Base-by-base conservation (phyloP, 1,140 invertebrate species). In the Gryon sp. region DNA sequence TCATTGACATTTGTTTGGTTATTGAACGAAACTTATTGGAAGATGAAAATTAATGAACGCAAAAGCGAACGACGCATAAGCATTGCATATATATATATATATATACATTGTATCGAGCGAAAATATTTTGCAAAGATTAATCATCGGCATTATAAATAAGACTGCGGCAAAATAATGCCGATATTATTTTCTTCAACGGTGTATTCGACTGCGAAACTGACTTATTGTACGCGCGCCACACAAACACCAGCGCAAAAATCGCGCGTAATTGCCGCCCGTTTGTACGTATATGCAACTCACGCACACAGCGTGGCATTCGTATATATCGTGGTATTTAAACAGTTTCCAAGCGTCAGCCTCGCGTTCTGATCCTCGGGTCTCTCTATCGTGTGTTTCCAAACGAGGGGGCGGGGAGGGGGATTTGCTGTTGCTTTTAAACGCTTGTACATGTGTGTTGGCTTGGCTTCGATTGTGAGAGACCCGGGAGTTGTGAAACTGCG, bases 401-500 rank as follows among this genome's bases (percentile, higher is more conserved):
- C n/a, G n/a, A n/a, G n/a, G n/a, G n/a, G n/a, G n/a, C n/a, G n/a
- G n/a, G n/a, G n/a, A n/a, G n/a, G n/a, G n/a, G n/a, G n/a, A n/a
- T n/a, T n/a, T 18, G 34, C 36, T 20, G 50, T 55, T 45, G 60
- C 9, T 38, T 38, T 38, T 19, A n/a, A 36, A 36, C n/a, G 12
- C 9, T 34, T 30, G 12, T 14, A n/a, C 12, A 14, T 20, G 22
- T 26, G 59, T 19, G 14, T 22, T 32, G 20, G 41, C 43, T 55
- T 46, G 60, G 32, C 43, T 53, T 48, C 66, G 66, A 63, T 60
- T 55, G 57, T 63, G 72, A 57, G 72, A 52, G 46, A 68, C 26
- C n/a, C 7, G 48, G 34, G 32, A 24, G 68, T 86, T 85, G 83
- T 78, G 84, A 83, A 86, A 84, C 78, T 48, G 19, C 11, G 22